Evolutionary conservation across 2,888 invertebrate genomes (phyloP), one percentile per base, ranked within the genome.

Genomic region (Plebejus anna): DNA sequence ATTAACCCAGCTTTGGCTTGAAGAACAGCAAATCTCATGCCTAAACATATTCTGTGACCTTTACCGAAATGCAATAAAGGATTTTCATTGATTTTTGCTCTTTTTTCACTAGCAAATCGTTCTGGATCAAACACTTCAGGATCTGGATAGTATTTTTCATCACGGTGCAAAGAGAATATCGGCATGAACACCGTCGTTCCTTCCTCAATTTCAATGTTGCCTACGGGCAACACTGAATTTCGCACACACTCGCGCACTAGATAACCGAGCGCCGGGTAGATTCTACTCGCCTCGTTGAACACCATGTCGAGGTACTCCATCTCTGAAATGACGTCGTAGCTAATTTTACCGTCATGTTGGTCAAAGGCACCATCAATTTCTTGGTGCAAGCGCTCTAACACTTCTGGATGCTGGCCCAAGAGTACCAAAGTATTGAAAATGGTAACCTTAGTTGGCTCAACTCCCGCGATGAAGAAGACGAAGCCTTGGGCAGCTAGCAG

Each of bases 391-490:
- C 32, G 70, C 38, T 70, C 13, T 6, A 71, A n/a, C 2, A 71
- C 38, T 16, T 71, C 70, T n/a, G 38, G 70, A n/a, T 71, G 42
- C n/a, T 38, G 70, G 16, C 70, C 70, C 38, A 71, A 38, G 9
- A 71, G 38, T 6, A 71, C n/a, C 38, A 36, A 71, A 71, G 70
- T n/a, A 71, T 71, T 36, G 77, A 84, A 86, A 76, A 91, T 83
- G 0, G 84, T 82, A 6, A 84, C 84, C 0, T 90, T 88, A 2
- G 88, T 83, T 0, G 90, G 88, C 57, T 91, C 90, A 3, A 88
- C 88, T 0, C 91, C 91, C 57, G 89, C 91, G 55, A 82, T 80
- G 75, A 88, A 89, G 81, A 89, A 90, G 78, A 91, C 86, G 75
- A 90, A 88, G 0, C 85, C 87, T 79, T 90, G 89, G 6, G 89